These are phyloP conservation scores for Sarcophilus harrisii DNA, from an alignment of 2,797 vertebrate species.

Conservation along the genomic window DNA sequence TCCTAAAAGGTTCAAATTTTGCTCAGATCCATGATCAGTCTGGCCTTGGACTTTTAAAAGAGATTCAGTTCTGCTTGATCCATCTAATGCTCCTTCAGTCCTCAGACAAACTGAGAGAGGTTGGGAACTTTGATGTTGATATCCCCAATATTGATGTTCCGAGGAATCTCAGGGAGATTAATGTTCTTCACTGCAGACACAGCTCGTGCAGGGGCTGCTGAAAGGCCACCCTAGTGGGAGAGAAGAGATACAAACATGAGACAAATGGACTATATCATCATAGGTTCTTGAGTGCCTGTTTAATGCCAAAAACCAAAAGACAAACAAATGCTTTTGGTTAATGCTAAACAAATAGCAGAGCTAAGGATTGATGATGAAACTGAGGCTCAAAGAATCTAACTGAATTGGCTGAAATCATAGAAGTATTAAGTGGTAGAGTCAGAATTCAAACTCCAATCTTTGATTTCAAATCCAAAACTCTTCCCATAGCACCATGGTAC, in stretches of 20 bases:
- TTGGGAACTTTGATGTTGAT: slow-evolving; percentile 97
- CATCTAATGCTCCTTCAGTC: neutral
- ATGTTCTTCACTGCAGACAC: slow-evolving; percentile 97
- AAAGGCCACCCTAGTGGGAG: slow-evolving; percentile 90
- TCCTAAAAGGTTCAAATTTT: neutral
- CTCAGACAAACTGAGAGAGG: slow-evolving; percentile 90
- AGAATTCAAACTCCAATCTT: neutral
- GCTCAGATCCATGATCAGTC: neutral
- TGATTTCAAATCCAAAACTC: neutral
- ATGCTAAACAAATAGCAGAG: neutral
- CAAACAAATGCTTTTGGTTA: neutral
- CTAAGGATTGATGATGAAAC: neutral
- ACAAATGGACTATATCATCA: neutral
- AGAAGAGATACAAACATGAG: slow-evolving; percentile 2
- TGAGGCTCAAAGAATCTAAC: neutral
- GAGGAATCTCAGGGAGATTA: slow-evolving; percentile 95
- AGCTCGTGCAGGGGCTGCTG: slow-evolving; percentile 92
- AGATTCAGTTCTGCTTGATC: slow-evolving; percentile 1
- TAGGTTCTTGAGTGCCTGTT: neutral
- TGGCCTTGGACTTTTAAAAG: neutral
- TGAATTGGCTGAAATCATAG: neutral
- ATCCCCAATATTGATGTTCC: slow-evolving; percentile 97
- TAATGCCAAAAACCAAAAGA: neutral
- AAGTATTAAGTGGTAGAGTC: neutral
- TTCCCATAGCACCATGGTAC: neutral